Percentiles rank a stretch among this genome's conserved stretches.
Conservation (phyloP, 2,888 invertebrate genomes). For the Meganola albula region DNA sequence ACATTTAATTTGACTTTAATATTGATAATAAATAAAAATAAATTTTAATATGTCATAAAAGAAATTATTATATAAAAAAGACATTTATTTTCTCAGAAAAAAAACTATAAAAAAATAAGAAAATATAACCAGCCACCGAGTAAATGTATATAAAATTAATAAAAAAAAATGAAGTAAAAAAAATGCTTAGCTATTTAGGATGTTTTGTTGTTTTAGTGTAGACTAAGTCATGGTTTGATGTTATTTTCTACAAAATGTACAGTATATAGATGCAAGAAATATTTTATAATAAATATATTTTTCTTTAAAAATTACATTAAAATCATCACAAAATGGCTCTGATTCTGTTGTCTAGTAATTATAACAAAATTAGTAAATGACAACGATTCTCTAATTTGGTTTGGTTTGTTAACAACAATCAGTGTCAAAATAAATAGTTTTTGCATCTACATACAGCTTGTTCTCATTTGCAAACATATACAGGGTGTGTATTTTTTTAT, state of each 20-base stretch:
- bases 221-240: too few species aligned
- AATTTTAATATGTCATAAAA: too few species aligned
- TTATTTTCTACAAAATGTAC: conserved; percentile 30
- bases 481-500: conserved; percentile 27
- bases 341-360: too few species aligned
- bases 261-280: conserved; percentile 20
- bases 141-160: conserved; percentile 27
- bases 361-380: too few species aligned
- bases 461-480: conserved; percentile 31
- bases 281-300: conserved; percentile 11
- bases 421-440: too few species aligned
- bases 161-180: conserved; percentile 19
- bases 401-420: too few species aligned
- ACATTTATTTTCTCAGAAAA: conserved; percentile 13
- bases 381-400: too few species aligned
- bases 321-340: too few species aligned
- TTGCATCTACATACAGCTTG: conserved; percentile 25
- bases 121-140: conserved; percentile 36
- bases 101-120: conserved; percentile 4
- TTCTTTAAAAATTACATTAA: conserved; percentile 13
- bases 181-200: conserved; percentile 29
- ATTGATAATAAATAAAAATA: too few species aligned
- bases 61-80: too few species aligned
- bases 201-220: conserved; percentile 33
- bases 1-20: conserved; percentile 14